Evolutionary conservation across 2,113 vertebrate genomes (phyloP).

Genomic region (Phrynosoma platyrhinos): DNA sequence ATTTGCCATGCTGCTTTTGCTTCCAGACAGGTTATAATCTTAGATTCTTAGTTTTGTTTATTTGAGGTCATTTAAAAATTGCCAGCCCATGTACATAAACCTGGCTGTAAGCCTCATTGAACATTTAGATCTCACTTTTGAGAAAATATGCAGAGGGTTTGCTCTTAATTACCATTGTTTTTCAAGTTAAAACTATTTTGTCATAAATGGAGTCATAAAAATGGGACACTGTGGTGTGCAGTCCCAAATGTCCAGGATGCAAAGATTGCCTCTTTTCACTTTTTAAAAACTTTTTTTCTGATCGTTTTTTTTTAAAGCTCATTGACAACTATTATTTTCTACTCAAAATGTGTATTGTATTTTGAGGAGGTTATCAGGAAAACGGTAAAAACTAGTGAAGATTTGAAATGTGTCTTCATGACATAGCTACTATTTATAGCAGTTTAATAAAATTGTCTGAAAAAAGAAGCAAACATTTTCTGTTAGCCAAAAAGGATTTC

Average conservation of each 20-base stretch:
- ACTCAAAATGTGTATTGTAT: background rate
- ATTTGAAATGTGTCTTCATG: background rate
- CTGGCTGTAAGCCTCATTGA: background rate
- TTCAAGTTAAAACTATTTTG: background rate
- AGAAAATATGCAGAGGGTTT: background rate
- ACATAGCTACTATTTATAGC: background rate
- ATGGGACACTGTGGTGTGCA: background rate
- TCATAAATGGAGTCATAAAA: background rate
- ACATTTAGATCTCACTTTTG: background rate
- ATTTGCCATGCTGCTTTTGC: too few relatives aligned
- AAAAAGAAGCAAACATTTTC: constrained; percentile 59
- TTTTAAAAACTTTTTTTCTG: background rate
- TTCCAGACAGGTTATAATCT: too few relatives aligned
- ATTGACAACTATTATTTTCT: background rate
- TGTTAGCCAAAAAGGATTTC: constrained; percentile 68
- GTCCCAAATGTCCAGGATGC: background rate
- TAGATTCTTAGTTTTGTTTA: background rate
- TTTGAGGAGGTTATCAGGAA: background rate
- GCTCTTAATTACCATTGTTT: background rate
- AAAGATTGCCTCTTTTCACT: background rate
- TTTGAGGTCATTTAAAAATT: background rate
- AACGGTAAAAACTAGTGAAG: background rate
- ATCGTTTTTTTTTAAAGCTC: background rate
- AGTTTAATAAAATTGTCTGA: constrained; percentile 31
- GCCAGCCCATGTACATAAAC: background rate